Evolutionary conservation across 2,888 invertebrate species (phyloP), one percentile per base, ranked within the genome.

Genomic region (Acronicta aceris): DNA sequence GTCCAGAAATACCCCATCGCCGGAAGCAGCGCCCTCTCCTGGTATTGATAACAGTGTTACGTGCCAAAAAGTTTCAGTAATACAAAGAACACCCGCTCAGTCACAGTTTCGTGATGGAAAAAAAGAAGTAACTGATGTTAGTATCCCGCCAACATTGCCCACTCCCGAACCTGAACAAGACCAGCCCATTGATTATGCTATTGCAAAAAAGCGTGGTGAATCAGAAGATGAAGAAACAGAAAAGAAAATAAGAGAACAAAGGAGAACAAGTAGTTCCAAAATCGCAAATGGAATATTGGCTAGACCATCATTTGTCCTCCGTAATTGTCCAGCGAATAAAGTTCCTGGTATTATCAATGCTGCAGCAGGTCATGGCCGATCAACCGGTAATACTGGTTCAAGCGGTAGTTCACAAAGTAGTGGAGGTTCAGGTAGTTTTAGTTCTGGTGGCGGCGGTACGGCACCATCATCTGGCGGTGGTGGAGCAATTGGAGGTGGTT

Each of bases 131-230:
- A 75, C 89, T 41, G 95, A 95, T 57, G 92, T 95, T 15, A 92
- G 91, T 57, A 86, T 96, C 74, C 96, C 96, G 48, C 78, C 93
- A 47, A 91, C 95, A 41, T 78, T 95, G 65, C 93, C 95, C 7
- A 75, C 93, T 45, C 70, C 93, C 63, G 96, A 96, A 79, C 97
- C 97, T 0, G 97, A 96, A 86, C 97, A 97, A 90, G 98, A 98
- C 65, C 98, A 98, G 79, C 98, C 98, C 0, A 98, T 98, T 65
- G 98, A 98, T 85, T 98, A 98, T 86, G 98, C 96, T 82, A 97
- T 98, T 73, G 98, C 98, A 25, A 98, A 97, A 87, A 96, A 97
- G 81, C 95, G 96, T 65, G 96, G 96, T 8, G 96, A 96, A 83
- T 91, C 94, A 10, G 96, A 96, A 84, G 96, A 96, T 75, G 96